phyloP scores from a whole-genome alignment of 2,797 vertebrate genomes.

The Telmatherina bonti region DNA sequence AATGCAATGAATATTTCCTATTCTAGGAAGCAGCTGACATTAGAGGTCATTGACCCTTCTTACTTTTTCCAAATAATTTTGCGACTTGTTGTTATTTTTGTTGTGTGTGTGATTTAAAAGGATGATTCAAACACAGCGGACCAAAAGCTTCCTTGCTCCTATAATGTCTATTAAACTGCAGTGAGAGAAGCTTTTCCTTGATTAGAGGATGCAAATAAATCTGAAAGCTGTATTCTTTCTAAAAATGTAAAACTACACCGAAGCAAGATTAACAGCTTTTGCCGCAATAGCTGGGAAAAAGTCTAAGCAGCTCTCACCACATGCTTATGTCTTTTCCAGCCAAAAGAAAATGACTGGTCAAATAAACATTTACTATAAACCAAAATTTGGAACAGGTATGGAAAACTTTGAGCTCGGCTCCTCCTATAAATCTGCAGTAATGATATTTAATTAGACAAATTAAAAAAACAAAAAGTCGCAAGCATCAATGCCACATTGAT shows the following conservation, averaged over 20 bases:
- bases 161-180: neutral
- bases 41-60: neutral
- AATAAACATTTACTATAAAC: neutral
- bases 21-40: neutral
- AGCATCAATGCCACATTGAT: neutral
- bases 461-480: neutral
- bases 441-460: neutral
- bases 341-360: neutral
- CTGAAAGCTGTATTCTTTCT: neutral
- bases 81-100: neutral
- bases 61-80: neutral
- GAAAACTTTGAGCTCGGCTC: neutral
- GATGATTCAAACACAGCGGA: neutral
- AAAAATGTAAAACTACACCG: neutral
- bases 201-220: neutral
- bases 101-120: neutral
- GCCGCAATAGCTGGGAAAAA: too few relatives aligned
- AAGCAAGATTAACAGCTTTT: too few relatives aligned
- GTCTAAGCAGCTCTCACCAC: neutral
- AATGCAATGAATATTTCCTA: neutral
- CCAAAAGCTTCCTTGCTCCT: neutral
- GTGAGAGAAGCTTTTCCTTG: neutral
- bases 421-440: neutral
- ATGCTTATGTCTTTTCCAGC: neutral
- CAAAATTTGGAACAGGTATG: neutral